A percentile compares a stretch with the other conserved stretches of the same genome.
Evolutionary conservation across 2,797 vertebrate species (phyloP).

Genomic region (Podargus strigoides): DNA sequence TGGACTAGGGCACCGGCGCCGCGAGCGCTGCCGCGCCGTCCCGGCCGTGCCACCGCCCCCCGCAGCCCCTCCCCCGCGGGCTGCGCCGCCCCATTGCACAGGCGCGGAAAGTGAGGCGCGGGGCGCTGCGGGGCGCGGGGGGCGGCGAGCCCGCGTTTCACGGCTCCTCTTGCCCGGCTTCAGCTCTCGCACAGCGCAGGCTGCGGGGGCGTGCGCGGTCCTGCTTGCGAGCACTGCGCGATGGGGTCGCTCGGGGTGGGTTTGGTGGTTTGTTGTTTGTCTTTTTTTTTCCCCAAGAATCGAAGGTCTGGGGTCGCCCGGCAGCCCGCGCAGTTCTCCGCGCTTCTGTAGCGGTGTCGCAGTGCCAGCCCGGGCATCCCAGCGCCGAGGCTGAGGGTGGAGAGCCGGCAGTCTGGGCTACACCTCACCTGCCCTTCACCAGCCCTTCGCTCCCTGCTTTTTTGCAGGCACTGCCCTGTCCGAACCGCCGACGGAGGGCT

Average conservation of each 20-base stretch:
- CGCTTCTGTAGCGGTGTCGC: rapidly evolving
- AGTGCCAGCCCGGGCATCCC: rapidly evolving
- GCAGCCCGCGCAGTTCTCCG: rapidly evolving
- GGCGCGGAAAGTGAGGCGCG: background rate
- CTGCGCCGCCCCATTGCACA: background rate
- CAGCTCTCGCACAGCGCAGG: background rate
- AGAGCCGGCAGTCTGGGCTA: background rate
- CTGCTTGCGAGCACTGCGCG: too few species aligned
- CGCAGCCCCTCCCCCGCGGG: background rate
- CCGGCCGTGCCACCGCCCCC: background rate
- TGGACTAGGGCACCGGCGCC: background rate
- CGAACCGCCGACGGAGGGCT: rapidly evolving
- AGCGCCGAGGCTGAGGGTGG: background rate
- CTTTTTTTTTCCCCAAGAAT: background rate
- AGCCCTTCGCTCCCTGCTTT: background rate
- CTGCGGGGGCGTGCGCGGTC: too few species aligned
- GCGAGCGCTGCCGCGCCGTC: background rate
- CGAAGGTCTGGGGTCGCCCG: background rate
- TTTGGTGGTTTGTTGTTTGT: too few species aligned
- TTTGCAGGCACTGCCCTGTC: background rate
- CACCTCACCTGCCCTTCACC: background rate
- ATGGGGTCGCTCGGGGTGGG: rapidly evolving
- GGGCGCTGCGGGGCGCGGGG: too few species aligned
- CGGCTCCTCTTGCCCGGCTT: too few species aligned
- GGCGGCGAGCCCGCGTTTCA: background rate